A percentile compares a stretch with the other conserved stretches of the same genome.
Conservation (phyloP, 2,888 invertebrate species). For the Napeogenes inachia region DNA sequence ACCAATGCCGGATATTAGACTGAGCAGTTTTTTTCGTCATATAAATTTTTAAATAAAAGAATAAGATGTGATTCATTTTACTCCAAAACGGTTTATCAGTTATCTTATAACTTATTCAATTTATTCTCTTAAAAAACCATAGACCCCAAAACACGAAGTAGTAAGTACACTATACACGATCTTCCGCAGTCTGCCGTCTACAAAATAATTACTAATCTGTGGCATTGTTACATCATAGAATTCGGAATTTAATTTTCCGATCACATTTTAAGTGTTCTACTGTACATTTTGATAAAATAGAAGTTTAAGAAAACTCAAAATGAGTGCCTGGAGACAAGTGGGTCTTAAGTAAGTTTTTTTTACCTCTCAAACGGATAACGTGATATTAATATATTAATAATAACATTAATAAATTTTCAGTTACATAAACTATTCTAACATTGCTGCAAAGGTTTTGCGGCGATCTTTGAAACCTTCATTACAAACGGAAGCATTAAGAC, state of each 20-base stretch:
- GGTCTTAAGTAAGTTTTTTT: constrained; percentile 87
- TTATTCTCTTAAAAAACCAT: no score
- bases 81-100: no score
- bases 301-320: constrained; percentile 47
- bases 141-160: no score
- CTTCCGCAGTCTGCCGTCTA: neutral
- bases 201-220: constrained; percentile 12
- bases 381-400: neutral
- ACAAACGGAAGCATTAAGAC: constrained; percentile 84
- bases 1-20: no score
- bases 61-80: no score
- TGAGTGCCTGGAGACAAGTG: constrained; percentile 90
- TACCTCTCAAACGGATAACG: neutral
- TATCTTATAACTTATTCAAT: no score
- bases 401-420: constrained; percentile 67
- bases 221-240: constrained; percentile 46
- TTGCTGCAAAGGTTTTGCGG: constrained; percentile 91
- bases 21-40: no score
- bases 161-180: no score
- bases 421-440: constrained; percentile 97
- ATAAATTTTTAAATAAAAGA: no score
- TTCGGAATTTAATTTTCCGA: constrained; percentile 30
- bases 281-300: constrained; percentile 23
- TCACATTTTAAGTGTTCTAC: constrained; percentile 27
- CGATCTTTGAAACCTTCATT: constrained; percentile 87